These are phyloP conservation scores for Dasysyrphus tricinctus DNA, from an alignment of 2,888 invertebrate genomes.

Conservation along the genomic window DNA sequence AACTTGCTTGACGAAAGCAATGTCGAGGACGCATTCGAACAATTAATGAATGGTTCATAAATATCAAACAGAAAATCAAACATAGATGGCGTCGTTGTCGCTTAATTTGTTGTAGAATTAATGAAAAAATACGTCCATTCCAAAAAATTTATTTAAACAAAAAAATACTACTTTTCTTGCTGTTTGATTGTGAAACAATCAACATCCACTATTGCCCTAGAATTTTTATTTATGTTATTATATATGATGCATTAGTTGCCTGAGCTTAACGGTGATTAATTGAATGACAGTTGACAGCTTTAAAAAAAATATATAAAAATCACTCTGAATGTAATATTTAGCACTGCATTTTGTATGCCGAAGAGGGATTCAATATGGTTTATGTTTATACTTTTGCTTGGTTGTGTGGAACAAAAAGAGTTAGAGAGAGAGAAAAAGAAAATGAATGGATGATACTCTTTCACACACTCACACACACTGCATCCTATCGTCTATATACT, in stretches of 20 bases:
- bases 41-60: conserved; percentile 87
- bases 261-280: conserved; percentile 63
- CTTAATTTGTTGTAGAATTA: conserved; percentile 52
- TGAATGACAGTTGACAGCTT: conserved; percentile 71
- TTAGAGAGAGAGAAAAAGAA: conserved; percentile 29
- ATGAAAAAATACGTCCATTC: conserved; percentile 63
- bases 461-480: conserved; percentile 25
- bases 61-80: conserved; percentile 8
- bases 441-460: conserved; percentile 51
- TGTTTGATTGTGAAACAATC: conserved; percentile 32
- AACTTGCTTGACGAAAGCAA: conserved; percentile 90
- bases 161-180: conserved; percentile 53
- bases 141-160: conserved; percentile 57
- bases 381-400: conserved; percentile 72
- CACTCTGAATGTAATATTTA: conserved; percentile 61
- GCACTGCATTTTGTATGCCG: conserved; percentile 72
- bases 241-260: conserved; percentile 63
- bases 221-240: conserved; percentile 68
- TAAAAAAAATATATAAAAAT: conserved; percentile 9
- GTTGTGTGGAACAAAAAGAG: conserved; percentile 68
- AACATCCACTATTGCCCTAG: conserved; percentile 70
- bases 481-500: conserved; percentile 54
- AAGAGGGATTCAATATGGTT: conserved; percentile 75
- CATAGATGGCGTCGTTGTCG: conserved; percentile 33
- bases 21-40: conserved; percentile 94